Percentiles rank a stretch among this genome's conserved stretches.
These are phyloP conservation scores for Ophion ventricosus DNA, from an alignment of 2,888 invertebrate genomes.

Conservation along the genomic window DNA sequence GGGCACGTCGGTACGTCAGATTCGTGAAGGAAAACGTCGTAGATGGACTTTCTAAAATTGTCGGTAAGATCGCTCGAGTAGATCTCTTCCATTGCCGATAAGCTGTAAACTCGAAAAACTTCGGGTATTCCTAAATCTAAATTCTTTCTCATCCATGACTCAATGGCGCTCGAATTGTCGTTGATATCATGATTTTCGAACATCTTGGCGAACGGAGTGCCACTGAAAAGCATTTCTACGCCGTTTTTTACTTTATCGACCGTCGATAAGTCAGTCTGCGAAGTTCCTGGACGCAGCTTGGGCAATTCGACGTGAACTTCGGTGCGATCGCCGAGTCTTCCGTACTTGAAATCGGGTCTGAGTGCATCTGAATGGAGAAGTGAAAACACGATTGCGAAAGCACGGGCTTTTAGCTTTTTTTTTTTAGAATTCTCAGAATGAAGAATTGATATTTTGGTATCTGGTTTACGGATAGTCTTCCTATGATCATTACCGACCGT, in stretches of 20 bases:
- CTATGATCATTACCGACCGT: too few species aligned
- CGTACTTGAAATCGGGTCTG: slow-evolving; percentile 84
- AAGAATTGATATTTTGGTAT: too few species aligned
- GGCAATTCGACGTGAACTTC: slow-evolving; percentile 82
- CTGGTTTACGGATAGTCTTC: too few species aligned
- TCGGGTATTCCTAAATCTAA: slow-evolving; percentile 52
- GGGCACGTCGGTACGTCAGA: slow-evolving; percentile 69
- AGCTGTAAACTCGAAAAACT: slow-evolving; percentile 72
- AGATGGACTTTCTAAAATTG: slow-evolving; percentile 75
- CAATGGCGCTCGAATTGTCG: slow-evolving; percentile 16
- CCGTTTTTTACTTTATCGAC: slow-evolving; percentile 12
- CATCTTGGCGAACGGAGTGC: slow-evolving; percentile 34
- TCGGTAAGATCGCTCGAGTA: slow-evolving; percentile 28
- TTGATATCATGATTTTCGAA: slow-evolving; percentile 27
- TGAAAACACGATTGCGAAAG: slow-evolving; percentile 20
- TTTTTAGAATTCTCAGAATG: slow-evolving; percentile 24
- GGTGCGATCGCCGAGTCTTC: slow-evolving; percentile 86
- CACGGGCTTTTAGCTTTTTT: background rate
- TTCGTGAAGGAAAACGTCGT: slow-evolving; percentile 81
- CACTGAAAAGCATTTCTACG: slow-evolving; percentile 32
- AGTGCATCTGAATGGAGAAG: slow-evolving; percentile 83
- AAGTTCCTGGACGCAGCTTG: slow-evolving; percentile 5
- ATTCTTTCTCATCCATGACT: slow-evolving; percentile 48
- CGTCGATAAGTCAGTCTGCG: background rate
- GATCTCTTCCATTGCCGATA: slow-evolving; percentile 54